Percentiles rank a stretch among this genome's conserved stretches.
These are phyloP conservation scores for Melierax canorus DNA, from an alignment of 2,113 vertebrate species.

Conservation along the genomic window DNA sequence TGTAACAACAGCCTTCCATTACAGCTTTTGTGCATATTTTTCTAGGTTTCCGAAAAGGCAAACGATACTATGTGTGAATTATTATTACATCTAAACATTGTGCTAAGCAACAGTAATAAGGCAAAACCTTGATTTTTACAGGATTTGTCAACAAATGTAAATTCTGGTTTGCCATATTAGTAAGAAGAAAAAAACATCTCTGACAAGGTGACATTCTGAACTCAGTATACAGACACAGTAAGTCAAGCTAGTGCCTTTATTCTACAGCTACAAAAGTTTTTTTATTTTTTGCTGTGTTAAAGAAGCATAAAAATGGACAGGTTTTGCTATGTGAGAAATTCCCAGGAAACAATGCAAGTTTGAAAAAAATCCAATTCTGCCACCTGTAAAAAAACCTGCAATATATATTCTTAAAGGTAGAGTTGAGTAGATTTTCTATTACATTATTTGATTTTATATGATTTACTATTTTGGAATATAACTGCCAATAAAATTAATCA, in stretches of 20 bases:
- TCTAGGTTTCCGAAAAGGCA: neutral
- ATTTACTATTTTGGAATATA: neutral
- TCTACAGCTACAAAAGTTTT: neutral
- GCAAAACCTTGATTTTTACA: neutral
- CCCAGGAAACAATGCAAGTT: neutral
- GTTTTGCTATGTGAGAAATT: neutral
- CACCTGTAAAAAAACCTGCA: rapidly evolving
- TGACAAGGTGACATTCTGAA: neutral
- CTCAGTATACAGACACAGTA: rapidly evolving
- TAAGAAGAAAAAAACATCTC: neutral
- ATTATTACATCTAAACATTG: neutral
- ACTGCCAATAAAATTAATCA: neutral
- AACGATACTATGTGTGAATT: neutral
- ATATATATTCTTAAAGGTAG: neutral
- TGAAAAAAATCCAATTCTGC: neutral
- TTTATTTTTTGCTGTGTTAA: neutral
- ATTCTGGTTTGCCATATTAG: neutral
- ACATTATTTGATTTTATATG: neutral
- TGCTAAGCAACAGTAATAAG: neutral
- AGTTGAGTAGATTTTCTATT: neutral
- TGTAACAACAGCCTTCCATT: neutral
- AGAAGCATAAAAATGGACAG: neutral
- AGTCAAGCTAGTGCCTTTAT: neutral
- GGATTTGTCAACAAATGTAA: neutral
- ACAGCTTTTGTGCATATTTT: neutral